These are phyloP conservation scores for Trichomalopsis sarcophagae DNA, from an alignment of 1,140 invertebrate species.

Conservation along the genomic window DNA sequence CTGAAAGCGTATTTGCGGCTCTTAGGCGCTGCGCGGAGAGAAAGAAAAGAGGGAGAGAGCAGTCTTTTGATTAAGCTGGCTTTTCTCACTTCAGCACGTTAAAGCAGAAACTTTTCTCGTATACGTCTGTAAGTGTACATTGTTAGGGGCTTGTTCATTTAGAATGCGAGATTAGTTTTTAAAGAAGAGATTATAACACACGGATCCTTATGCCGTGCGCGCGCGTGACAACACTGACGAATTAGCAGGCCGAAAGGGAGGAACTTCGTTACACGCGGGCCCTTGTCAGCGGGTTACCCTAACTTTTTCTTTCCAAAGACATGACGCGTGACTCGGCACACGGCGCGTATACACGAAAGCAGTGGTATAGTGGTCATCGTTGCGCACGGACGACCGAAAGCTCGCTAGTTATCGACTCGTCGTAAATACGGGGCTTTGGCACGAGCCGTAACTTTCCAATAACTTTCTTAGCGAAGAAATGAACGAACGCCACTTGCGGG, in stretches of 20 bases:
- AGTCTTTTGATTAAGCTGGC: too few relatives aligned
- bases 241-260: slow-evolving; percentile 15
- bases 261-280: neutral
- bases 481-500: too few relatives aligned
- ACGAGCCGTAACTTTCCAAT: slow-evolving; percentile 13
- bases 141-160: too few relatives aligned
- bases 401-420: slow-evolving; percentile 21
- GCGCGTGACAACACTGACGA: slow-evolving; percentile 32
- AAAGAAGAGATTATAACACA: too few relatives aligned
- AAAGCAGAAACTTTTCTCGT: too few relatives aligned
- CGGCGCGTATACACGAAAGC: neutral
- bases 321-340: neutral
- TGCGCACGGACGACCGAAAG: neutral
- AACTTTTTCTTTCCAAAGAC: neutral
- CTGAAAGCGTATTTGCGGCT: too few relatives aligned
- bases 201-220: neutral
- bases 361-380: neutral
- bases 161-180: too few relatives aligned
- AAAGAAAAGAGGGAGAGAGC: too few relatives aligned
- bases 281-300: neutral
- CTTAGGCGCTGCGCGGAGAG: too few relatives aligned
- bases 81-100: too few relatives aligned
- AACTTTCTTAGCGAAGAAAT: neutral
- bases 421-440: neutral
- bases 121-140: too few relatives aligned